A percentile compares a stretch with the other conserved stretches of the same genome.
Evolutionary conservation across 2,113 vertebrate species (phyloP).

Genomic region (Choloepus hoffmanni): DNA sequence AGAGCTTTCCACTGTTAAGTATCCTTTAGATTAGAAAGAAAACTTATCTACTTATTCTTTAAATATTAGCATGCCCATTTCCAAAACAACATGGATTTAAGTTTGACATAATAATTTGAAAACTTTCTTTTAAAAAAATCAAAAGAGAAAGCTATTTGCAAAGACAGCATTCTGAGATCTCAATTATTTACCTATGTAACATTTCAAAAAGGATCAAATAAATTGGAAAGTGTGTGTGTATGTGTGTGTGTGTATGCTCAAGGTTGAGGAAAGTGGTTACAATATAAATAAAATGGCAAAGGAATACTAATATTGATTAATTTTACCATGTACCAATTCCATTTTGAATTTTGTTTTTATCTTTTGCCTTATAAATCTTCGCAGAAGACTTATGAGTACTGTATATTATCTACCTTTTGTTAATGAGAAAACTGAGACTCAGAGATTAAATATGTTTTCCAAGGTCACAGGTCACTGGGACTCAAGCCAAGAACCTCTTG

Average conservation of each 20-base stretch:
- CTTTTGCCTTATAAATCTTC: neutral
- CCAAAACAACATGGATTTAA: neutral
- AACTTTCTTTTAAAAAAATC: slow-evolving; percentile 4
- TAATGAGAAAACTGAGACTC: neutral
- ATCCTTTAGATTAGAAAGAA: slow-evolving; percentile 9
- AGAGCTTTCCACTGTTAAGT: neutral
- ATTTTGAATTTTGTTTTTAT: neutral
- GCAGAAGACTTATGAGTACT: neutral
- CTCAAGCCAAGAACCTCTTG: neutral
- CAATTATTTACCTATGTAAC: neutral
- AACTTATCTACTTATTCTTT: neutral
- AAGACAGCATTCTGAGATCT: neutral
- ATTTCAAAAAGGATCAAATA: neutral
- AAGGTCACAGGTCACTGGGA: neutral
- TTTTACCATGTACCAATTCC: neutral
- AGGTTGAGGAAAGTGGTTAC: neutral
- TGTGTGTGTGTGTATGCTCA: neutral
- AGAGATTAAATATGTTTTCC: neutral
- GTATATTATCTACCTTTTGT: neutral
- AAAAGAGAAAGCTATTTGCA: neutral
- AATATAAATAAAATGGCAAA: neutral
- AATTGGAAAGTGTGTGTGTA: too few relatives aligned
- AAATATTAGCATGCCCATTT: neutral
- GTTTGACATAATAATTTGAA: neutral
- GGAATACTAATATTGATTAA: neutral